A percentile compares a stretch with the other conserved stretches of the same genome.
Evolutionary conservation across 2,888 invertebrate genomes (phyloP).

Genomic region (Acrocyrtus sp.): DNA sequence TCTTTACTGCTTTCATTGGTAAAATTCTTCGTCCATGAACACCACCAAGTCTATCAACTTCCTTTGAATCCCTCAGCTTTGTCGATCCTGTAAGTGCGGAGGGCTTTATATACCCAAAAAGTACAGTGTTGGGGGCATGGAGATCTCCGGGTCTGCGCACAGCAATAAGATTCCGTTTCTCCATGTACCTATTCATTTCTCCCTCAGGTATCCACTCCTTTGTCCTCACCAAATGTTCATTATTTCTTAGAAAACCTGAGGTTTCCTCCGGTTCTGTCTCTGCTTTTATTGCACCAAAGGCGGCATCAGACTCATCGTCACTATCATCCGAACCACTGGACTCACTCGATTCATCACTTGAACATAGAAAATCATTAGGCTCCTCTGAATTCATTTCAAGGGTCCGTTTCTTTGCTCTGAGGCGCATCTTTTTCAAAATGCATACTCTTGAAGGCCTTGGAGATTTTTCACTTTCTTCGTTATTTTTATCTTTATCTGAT

Average conservation of each 20-base stretch:
- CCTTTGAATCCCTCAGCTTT: constrained; percentile 27
- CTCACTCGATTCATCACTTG: constrained; percentile 20
- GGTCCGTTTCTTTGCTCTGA: neutral
- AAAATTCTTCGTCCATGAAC: constrained; percentile 1
- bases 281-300: neutral
- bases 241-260: constrained; percentile 7
- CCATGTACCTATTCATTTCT: neutral
- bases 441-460: neutral
- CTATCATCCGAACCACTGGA: neutral
- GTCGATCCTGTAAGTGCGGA: neutral
- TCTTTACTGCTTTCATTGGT: constrained; percentile 3
- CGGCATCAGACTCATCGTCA: constrained; percentile 9
- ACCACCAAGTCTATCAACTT: constrained; percentile 19
- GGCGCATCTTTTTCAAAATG: neutral
- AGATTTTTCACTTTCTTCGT: neutral
- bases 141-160: constrained; percentile 31
- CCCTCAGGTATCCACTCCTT: neutral
- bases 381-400: constrained; percentile 5
- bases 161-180: neutral
- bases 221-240: constrained; percentile 18
- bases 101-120: constrained; percentile 25
- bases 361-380: constrained; percentile 25
- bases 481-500: too few species aligned
- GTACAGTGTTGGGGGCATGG: constrained; percentile 12
- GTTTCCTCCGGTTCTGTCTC: neutral